Base-by-base conservation (phyloP, 37 sponge, comb jelly and placozoan genomes). In the Petrosia ficiformis region DNA sequence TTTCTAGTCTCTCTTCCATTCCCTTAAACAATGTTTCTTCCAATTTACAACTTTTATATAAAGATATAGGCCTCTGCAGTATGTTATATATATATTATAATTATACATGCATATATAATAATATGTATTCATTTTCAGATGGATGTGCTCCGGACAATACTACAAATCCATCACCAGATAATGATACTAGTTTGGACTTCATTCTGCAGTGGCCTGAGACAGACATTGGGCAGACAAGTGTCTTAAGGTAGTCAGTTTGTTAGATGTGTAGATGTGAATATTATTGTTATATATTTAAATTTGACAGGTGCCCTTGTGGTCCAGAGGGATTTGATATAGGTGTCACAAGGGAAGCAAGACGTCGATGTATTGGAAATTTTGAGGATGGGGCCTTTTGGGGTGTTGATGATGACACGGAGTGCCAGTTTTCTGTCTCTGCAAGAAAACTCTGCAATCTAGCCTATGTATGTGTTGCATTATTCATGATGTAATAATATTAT, bases 301-400 rank as follows among this genome's bases (percentile, higher is more conserved):
- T 48, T 48, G 14, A 48, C 8, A 48, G 54, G 14, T 61, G 63
- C n/a, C 63, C 63, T 5, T 61, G 63, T 61, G 63, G 63, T 6
- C 63, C 63, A 11, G 28, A 11, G 22, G 63, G 63, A 24, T 61
- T 61, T 29, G 28, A 61, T 61, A 61, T 61, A 26, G 63, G 63
- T n/a, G 63, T 61, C 5, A n/a, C n/a, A 61, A 11, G 63, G 26
- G n/a, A 11, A 26, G 63, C 63, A 61, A 61, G 5, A 61, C 14
- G 63, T 8, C 14, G 6, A 61, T 61, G 63, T 29, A 5, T 24
- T 11, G 28, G 63, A 26, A n/a, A 61, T 22, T 61, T 61, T 61
- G 28, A 61, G 28, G n/a, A 11, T 61, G 63, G 22, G 28, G 63
- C 63, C 6, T 8, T 61, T 29, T 61, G 63, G 63, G 28, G 26